A percentile compares a stretch with the other conserved stretches of the same genome.
These are phyloP conservation scores for Penaeus monodon DNA, from an alignment of 2,888 invertebrate species.

Conservation along the genomic window DNA sequence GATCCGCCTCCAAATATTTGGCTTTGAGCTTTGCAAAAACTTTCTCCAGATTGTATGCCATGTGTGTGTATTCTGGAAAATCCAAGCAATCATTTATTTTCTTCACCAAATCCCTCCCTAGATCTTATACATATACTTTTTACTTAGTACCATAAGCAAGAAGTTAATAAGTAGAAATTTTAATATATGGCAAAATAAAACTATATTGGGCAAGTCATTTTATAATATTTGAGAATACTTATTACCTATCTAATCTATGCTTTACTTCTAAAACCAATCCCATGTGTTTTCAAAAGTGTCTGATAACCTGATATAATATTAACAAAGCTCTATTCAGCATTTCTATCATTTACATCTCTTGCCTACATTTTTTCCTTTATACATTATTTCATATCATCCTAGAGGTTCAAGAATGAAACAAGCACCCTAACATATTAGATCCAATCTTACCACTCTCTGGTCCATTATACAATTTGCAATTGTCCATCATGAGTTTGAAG, in stretches of 20 bases:
- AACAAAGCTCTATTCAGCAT: no score
- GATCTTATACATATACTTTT: not conserved
- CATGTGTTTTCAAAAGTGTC: no score
- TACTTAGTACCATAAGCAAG: not conserved
- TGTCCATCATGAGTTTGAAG: constrained; percentile 91
- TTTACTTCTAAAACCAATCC: no score
- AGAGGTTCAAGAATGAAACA: no score
- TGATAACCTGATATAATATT: no score
- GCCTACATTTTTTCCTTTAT: not conserved
- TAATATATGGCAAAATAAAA: no score
- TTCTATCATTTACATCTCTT: no score
- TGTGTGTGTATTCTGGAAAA: constrained; percentile 84
- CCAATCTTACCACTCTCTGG: constrained; percentile 84
- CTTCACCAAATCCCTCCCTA: not conserved
- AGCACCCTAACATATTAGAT: not conserved
- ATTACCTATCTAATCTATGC: no score
- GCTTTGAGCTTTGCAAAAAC: constrained; percentile 86
- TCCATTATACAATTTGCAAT: constrained; percentile 92
- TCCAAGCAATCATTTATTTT: constrained; percentile 47
- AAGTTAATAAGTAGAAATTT: no score
- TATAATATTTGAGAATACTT: no score
- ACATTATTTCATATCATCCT: not conserved
- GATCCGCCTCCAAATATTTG: constrained; percentile 84
- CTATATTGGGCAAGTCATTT: no score
- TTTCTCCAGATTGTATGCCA: constrained; percentile 86